A percentile compares a stretch with the other conserved stretches of the same genome.
Conservation (phyloP, 2,888 invertebrate genomes). For the Aspidapion aeneum region DNA sequence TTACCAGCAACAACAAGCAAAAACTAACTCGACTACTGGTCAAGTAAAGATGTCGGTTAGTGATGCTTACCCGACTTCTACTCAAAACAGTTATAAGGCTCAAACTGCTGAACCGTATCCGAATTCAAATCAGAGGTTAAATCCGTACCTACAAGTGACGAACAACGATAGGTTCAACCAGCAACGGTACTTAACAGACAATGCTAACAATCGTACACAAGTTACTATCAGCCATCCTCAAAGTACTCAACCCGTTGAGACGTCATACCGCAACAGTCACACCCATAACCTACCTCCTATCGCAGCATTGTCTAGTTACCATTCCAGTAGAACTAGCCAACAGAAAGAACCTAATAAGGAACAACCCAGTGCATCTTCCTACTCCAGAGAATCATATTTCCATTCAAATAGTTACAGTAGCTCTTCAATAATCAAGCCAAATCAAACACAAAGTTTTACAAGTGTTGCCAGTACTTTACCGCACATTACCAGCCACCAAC, state of each 20-base stretch:
- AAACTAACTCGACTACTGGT: slow-evolving; percentile 17
- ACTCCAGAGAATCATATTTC: slow-evolving; percentile 18
- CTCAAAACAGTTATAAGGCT: slow-evolving; percentile 22
- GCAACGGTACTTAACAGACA: not conserved
- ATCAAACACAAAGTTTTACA: slow-evolving; percentile 17
- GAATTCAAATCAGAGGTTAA: slow-evolving; percentile 18
- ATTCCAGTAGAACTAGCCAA: slow-evolving; percentile 45
- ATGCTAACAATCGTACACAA: not conserved
- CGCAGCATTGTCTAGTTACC: slow-evolving; percentile 51
- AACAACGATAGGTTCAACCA: not conserved
- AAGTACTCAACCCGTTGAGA: slow-evolving; percentile 27
- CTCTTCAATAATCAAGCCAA: slow-evolving; percentile 3
- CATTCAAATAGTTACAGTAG: slow-evolving; percentile 16
- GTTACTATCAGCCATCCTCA: not conserved
- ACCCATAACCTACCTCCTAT: slow-evolving; percentile 54
- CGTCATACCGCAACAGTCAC: slow-evolving; percentile 45
- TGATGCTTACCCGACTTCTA: too few species aligned
- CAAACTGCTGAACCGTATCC: slow-evolving; percentile 21
- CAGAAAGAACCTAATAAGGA: slow-evolving; percentile 18
- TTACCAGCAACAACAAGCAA: slow-evolving; percentile 34
- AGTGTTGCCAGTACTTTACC: not conserved
- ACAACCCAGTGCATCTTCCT: slow-evolving; percentile 27
- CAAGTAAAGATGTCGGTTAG: too few species aligned
- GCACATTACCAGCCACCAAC: slow-evolving; percentile 15
- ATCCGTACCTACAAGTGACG: slow-evolving; percentile 15